Evolutionary conservation across 2,113 vertebrate species (phyloP), one percentile per base, ranked within the genome.

Genomic region (Phoenicopterus ruber): DNA sequence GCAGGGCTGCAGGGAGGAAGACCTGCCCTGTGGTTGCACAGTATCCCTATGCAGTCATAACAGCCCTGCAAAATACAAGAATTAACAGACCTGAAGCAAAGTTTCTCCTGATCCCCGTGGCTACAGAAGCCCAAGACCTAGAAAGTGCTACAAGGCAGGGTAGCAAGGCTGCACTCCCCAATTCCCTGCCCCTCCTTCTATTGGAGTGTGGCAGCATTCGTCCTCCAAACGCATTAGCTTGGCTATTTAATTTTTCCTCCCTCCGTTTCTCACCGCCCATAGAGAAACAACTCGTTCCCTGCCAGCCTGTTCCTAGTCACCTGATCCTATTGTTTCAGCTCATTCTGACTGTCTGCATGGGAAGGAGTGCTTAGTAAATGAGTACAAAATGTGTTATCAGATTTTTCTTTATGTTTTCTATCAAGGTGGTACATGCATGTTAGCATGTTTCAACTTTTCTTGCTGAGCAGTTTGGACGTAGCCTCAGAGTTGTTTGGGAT

Each of bases 251-350:
- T 67, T 88, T 63, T 50, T 59, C 77, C 76, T 59, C 40, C 25
- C 47, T 82, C 71, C 31, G 7, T 10, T 79, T 77, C 61, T 61
- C 10, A 3, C 86, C 79, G 72, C 72, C 69, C 65, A 32, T 69
- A 71, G 34, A 90, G 20, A 86, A 84, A 80, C 63, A 86, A 74
- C 63, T 92, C 14, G 2, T 89, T 95, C 77, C 77, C 67, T 66
- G 55, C 8, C 79, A 88, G 71, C 32, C 69, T 52, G 28, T 25
- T 94, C 85, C 86, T 72, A 76, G 62, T 94, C 77, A 79, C 77
- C 88, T 69, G 57, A 72, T 84, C 73, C 94, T 78, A 90, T 92
- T 95, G 83, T 90, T 92, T 83, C 95, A 88, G 87, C 74, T 94
- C 92, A 46, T 73, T 86, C 54, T 34, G 74, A 17, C n/a, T 67